Evolutionary conservation across 1,140 invertebrate species (phyloP).

Genomic region (Proales similis): DNA sequence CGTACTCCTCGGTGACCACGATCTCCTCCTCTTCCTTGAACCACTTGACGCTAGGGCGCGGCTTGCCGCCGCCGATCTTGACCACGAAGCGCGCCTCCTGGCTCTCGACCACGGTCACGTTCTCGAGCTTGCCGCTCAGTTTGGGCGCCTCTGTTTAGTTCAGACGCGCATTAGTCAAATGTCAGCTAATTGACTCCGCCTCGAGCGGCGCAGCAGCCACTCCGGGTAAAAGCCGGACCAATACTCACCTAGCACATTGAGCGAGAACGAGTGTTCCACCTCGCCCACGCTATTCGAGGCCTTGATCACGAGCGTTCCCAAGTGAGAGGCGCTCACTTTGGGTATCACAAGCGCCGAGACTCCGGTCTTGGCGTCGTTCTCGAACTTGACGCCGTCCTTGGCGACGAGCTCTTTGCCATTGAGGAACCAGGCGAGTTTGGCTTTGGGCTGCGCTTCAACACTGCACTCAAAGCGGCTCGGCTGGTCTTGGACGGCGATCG

Average conservation of each 20-base stretch:
- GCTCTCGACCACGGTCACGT: neutral
- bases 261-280: too few relatives aligned
- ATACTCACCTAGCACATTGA: too few relatives aligned
- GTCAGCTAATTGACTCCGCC: too few relatives aligned
- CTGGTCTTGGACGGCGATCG: neutral
- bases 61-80: neutral
- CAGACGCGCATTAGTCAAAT: too few relatives aligned
- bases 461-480: conserved; percentile 69
- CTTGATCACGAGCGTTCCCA: neutral
- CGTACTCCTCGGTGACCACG: conserved; percentile 43
- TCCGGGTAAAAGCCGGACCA: too few relatives aligned
- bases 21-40: conserved; percentile 41
- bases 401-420: conserved; percentile 62
- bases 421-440: conserved; percentile 77
- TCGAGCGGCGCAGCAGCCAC: too few relatives aligned
- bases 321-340: neutral
- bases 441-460: conserved; percentile 80
- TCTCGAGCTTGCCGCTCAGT: neutral
- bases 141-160: neutral
- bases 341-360: neutral
- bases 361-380: neutral
- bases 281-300: neutral
- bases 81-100: neutral
- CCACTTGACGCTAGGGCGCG: neutral
- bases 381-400: neutral